phyloP scores from a whole-genome alignment of 1,140 invertebrate genomes.

The Drosophila pseudoananassae region DNA sequence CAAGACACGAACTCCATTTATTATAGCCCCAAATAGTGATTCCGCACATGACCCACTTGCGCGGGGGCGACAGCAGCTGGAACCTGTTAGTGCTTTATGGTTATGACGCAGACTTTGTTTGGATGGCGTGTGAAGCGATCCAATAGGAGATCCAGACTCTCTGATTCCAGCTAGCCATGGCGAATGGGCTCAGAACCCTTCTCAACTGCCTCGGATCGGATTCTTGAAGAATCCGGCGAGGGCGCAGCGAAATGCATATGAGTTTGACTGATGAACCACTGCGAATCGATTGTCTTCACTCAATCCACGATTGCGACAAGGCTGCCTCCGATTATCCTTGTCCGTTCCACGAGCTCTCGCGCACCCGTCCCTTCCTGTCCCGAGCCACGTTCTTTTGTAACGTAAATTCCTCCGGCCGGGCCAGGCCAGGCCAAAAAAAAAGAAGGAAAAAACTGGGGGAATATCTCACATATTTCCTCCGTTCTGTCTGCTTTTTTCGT shows the following conservation, averaged over 20 bases:
- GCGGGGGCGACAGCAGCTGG: constrained; percentile 17
- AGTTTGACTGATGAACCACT: constrained; percentile 77
- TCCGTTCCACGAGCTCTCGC: constrained; percentile 19
- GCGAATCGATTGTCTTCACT: constrained; percentile 77
- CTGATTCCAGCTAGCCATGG: constrained; percentile 18
- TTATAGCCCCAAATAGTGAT: constrained; percentile 17
- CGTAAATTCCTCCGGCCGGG: constrained; percentile 37
- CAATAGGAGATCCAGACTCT: not conserved
- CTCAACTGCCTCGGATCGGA: constrained; percentile 17
- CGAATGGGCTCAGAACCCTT: constrained; percentile 46
- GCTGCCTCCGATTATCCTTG: constrained; percentile 44
- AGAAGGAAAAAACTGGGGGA: constrained; percentile 18
- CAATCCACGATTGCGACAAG: constrained; percentile 42
- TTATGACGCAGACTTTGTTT: constrained; percentile 16
- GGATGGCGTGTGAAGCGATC: constrained; percentile 29
- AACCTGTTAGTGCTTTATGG: constrained; percentile 13
- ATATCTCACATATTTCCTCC: constrained; percentile 36
- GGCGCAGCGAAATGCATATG: constrained; percentile 47
- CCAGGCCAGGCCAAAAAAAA: no score
- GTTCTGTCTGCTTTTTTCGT: constrained; percentile 48
- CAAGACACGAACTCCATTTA: constrained; percentile 30
- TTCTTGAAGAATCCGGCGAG: constrained; percentile 8
- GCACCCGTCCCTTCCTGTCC: constrained; percentile 8
- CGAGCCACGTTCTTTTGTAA: constrained; percentile 36
- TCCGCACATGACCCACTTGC: constrained; percentile 61